Percentiles rank a stretch among this genome's conserved stretches.
Conservation (phyloP, 2,888 invertebrate genomes). For the Monochamus alternatus region DNA sequence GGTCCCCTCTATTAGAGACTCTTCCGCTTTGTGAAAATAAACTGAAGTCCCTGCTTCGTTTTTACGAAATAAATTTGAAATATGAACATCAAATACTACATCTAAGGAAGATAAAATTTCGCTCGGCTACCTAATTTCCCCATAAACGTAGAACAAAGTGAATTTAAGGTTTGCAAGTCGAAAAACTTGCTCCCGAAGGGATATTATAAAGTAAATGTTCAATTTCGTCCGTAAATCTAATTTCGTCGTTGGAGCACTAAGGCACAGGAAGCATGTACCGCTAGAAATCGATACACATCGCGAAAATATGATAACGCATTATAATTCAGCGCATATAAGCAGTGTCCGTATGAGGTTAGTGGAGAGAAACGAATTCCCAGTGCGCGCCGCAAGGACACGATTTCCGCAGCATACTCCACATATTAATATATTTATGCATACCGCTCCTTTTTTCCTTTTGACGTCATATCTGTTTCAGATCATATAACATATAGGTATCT, state of each 20-base stretch:
- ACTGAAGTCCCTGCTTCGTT: background rate
- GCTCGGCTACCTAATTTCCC: background rate
- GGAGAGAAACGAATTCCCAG: constrained; percentile 8
- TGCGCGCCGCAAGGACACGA: constrained; percentile 24
- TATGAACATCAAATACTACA: background rate
- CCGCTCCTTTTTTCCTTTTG: background rate
- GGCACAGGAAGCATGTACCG: constrained; percentile 30
- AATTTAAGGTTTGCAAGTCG: constrained; percentile 23
- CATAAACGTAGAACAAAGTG: constrained; percentile 20
- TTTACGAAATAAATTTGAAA: background rate
- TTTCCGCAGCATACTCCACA: constrained; percentile 19
- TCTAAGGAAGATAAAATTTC: background rate
- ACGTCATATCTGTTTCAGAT: too few species aligned
- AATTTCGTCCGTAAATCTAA: constrained; percentile 33
- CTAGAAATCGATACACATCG: constrained; percentile 37
- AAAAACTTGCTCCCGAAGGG: constrained; percentile 35
- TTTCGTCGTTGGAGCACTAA: constrained; percentile 21
- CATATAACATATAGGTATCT: too few species aligned
- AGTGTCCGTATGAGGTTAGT: constrained; percentile 27
- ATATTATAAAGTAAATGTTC: constrained; percentile 34
- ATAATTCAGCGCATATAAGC: constrained; percentile 36
- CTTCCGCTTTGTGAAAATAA: background rate
- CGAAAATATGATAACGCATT: constrained; percentile 41
- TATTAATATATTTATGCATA: background rate
- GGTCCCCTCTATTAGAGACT: too few species aligned